phyloP scores from a whole-genome alignment of 2,113 vertebrate genomes.

The Corvus cornix region DNA sequence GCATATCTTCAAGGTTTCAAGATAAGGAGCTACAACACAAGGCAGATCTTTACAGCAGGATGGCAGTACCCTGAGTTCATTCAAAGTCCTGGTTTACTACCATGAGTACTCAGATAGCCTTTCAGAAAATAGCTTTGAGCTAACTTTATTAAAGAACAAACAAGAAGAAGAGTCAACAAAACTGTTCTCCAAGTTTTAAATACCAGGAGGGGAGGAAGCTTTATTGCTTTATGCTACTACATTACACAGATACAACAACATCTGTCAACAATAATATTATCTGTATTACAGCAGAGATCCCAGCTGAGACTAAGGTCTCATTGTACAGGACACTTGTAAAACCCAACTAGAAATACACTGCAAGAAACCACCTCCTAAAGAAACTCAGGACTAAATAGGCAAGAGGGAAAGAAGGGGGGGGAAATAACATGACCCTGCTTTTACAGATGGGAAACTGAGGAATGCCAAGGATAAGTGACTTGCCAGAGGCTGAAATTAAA shows the following conservation, averaged over 20 bases:
- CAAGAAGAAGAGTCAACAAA: slow-evolving; percentile 54
- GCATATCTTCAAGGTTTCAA: slow-evolving; percentile 8
- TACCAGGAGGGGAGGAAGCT: slow-evolving; percentile 22
- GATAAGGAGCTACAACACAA: slow-evolving; percentile 31
- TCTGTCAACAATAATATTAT: slow-evolving; percentile 60
- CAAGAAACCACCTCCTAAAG: neutral
- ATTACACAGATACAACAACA: slow-evolving; percentile 62
- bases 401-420: neutral
- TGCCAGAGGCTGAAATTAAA: neutral
- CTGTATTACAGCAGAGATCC: slow-evolving; percentile 30
- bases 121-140: slow-evolving; percentile 30
- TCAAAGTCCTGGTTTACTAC: slow-evolving; percentile 28
- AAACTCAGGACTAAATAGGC: neutral
- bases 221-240: slow-evolving; percentile 60
- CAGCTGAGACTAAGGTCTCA: slow-evolving; percentile 16
- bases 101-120: neutral
- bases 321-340: slow-evolving; percentile 9
- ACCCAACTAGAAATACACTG: neutral
- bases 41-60: slow-evolving; percentile 1
- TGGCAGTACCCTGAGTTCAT: neutral
- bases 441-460: neutral
- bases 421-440: neutral
- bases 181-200: slow-evolving; percentile 43
- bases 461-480: neutral
- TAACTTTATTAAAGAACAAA: slow-evolving; percentile 44